These are phyloP conservation scores for Etheostoma perlongum DNA, from an alignment of 2,797 vertebrate species.

Conservation along the genomic window DNA sequence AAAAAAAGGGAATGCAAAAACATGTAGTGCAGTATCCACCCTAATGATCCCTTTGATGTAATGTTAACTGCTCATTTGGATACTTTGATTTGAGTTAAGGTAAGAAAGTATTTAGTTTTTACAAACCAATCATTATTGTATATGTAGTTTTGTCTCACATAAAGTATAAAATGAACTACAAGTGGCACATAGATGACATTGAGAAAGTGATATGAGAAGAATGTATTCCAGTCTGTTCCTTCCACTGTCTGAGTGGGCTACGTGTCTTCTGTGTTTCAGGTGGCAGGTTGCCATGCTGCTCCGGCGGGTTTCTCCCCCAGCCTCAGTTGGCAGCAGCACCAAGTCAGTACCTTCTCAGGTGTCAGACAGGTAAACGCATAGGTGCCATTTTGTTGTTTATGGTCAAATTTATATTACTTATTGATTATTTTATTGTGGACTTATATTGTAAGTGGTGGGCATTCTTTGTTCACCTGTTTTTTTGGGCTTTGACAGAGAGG, in stretches of 20 bases:
- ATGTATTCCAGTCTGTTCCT: background rate
- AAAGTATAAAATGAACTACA: background rate
- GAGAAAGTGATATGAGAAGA: background rate
- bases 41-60: too few relatives aligned
- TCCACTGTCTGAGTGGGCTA: background rate
- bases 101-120: background rate
- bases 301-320: conserved; percentile 93
- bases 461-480: too few relatives aligned
- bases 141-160: background rate
- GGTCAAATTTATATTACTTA: too few relatives aligned
- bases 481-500: too few relatives aligned
- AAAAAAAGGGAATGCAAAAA: background rate
- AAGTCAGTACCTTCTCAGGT: conserved; percentile 92
- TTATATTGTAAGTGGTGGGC: too few relatives aligned
- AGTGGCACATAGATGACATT: background rate
- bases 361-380: conserved; percentile 89
- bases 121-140: background rate
- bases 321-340: conserved; percentile 92
- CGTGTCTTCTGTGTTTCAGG: conserved; percentile 73
- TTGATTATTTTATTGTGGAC: too few relatives aligned
- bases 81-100: background rate
- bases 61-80: background rate
- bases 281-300: conserved; percentile 92
- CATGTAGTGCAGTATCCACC: background rate
- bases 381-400: too few relatives aligned